A percentile compares a stretch with the other conserved stretches of the same genome.
Conservation (phyloP, 2,797 vertebrate species). For the Mustela erminea region DNA sequence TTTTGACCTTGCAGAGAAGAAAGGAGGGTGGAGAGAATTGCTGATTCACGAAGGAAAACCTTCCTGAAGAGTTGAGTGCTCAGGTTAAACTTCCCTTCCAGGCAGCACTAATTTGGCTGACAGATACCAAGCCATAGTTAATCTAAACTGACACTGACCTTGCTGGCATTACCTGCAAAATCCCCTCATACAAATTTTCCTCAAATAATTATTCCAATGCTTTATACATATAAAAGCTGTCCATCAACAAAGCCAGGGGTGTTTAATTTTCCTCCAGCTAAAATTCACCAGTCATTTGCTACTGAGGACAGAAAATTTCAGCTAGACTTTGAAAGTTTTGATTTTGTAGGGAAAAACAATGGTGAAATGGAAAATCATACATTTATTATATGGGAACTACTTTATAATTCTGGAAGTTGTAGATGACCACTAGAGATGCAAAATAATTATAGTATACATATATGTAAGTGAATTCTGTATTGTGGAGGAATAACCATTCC, state of each 20-base stretch:
- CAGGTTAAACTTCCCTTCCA: constrained; percentile 69
- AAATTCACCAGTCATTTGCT: neutral
- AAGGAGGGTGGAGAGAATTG: constrained; percentile 50
- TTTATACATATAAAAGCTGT: constrained; percentile 31
- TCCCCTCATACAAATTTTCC: constrained; percentile 63
- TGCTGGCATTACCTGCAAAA: constrained; percentile 73
- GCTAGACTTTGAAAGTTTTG: neutral
- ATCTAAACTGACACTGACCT: constrained; percentile 84
- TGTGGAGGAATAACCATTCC: neutral
- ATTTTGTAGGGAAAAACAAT: neutral
- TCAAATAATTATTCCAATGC: constrained; percentile 77
- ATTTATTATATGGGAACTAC: neutral
- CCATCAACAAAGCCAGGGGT: constrained; percentile 36
- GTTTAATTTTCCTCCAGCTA: constrained; percentile 46
- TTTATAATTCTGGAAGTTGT: neutral
- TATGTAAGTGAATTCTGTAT: neutral
- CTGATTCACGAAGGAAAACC: constrained; percentile 74
- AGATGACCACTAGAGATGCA: neutral
- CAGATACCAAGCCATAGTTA: constrained; percentile 81
- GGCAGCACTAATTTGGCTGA: constrained; percentile 81
- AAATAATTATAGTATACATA: neutral
- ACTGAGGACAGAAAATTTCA: neutral
- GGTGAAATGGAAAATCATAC: neutral
- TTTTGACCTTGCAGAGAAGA: constrained; percentile 61
- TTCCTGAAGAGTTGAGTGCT: constrained; percentile 69